A percentile compares a stretch with the other conserved stretches of the same genome.
phyloP scores from a whole-genome alignment of 2,888 invertebrate genomes.

The Mythimna ferrago region DNA sequence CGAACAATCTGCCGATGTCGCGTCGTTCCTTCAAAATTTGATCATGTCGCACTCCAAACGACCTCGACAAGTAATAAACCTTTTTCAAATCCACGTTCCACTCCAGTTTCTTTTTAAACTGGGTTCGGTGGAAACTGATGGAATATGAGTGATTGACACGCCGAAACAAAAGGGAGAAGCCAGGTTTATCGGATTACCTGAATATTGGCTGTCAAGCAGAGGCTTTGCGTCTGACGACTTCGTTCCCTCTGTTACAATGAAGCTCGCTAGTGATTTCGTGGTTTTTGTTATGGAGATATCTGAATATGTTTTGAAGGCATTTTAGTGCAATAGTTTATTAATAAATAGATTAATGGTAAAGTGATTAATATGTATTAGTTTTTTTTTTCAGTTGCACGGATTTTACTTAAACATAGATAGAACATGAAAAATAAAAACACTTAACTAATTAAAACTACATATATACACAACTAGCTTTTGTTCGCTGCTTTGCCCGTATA shows the following conservation, averaged over 20 bases:
- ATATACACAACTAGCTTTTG: no score
- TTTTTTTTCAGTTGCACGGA: no score
- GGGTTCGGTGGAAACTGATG: conserved; percentile 42
- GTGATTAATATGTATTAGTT: no score
- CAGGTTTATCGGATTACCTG: conserved; percentile 40
- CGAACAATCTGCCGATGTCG: not conserved
- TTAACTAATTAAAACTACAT: no score
- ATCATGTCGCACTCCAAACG: conserved; percentile 24
- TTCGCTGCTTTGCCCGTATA: no score
- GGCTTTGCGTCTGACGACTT: conserved; percentile 15
- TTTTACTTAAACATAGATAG: no score
- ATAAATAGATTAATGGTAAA: no score
- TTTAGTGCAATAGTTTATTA: not conserved
- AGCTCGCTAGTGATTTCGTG: not conserved
- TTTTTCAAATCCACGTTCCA: conserved; percentile 27
- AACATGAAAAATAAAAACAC: no score
- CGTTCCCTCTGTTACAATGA: conserved; percentile 21
- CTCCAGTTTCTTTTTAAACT: conserved; percentile 29
- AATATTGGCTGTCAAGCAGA: conserved; percentile 46
- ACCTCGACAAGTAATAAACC: conserved; percentile 27
- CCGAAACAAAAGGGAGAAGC: conserved; percentile 47
- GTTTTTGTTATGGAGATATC: not conserved
- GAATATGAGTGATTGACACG: conserved; percentile 58
- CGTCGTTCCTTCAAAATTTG: conserved; percentile 31
- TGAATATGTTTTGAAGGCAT: not conserved